These are phyloP conservation scores for Etia nguti DNA, from an alignment of 2,113 vertebrate genomes.

Conservation along the genomic window DNA sequence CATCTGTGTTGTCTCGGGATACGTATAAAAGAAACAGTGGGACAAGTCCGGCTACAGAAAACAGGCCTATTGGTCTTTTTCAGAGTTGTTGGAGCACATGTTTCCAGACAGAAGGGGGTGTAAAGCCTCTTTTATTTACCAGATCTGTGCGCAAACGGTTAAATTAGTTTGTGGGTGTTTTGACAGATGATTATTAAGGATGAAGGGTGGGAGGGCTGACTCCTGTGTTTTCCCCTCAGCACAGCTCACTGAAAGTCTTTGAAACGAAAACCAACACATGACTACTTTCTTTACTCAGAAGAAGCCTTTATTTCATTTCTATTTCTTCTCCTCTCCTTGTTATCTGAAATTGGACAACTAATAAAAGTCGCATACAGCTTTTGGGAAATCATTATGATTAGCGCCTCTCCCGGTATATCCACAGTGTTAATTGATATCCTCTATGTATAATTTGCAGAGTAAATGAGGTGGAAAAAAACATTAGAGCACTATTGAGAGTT, in stretches of 20 bases:
- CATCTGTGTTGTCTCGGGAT: constrained; percentile 67
- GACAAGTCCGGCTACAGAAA: constrained; percentile 76
- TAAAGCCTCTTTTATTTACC: constrained; percentile 72
- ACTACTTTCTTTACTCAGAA: constrained; percentile 40
- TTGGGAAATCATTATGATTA: constrained; percentile 3
- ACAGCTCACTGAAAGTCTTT: constrained; percentile 68
- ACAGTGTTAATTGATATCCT: constrained; percentile 34
- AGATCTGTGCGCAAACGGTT: constrained; percentile 77
- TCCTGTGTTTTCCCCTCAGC: constrained; percentile 45
- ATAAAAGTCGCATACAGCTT: constrained; percentile 1
- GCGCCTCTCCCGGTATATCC: background rate
- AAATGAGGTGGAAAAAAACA: constrained; percentile 50
- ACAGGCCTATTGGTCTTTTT: constrained; percentile 82
- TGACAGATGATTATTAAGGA: constrained; percentile 80
- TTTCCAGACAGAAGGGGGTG: constrained; percentile 75
- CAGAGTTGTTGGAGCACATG: constrained; percentile 83
- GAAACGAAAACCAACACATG: constrained; percentile 69
- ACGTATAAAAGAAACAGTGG: constrained; percentile 78
- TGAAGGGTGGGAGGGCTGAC: constrained; percentile 73
- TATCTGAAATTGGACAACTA: constrained; percentile 16
- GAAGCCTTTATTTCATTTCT: constrained; percentile 7
- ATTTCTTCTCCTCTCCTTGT: background rate
- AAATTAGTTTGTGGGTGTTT: constrained; percentile 82
- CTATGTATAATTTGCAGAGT: constrained; percentile 37
- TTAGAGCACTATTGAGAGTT: constrained; percentile 43